Percentiles rank a stretch among this genome's conserved stretches.
Conservation (phyloP, 2,888 invertebrate genomes). For the Dasypogon diadema region DNA sequence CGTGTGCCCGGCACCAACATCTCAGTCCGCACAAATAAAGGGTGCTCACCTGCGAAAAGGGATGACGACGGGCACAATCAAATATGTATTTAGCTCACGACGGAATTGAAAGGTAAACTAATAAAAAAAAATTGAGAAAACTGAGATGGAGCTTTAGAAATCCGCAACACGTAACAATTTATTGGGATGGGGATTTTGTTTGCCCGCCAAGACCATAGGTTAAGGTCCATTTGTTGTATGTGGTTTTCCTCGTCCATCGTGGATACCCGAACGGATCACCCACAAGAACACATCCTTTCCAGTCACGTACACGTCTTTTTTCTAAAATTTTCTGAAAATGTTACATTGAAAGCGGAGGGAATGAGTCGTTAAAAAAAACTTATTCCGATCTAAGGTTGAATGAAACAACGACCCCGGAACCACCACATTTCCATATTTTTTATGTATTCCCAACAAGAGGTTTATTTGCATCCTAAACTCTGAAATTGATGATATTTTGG, state of each 20-base stretch:
- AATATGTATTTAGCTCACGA: slow-evolving; percentile 6
- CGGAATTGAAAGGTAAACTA: slow-evolving; percentile 15
- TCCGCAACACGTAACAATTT: slow-evolving; percentile 51
- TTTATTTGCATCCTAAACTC: too few species aligned
- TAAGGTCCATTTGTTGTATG: not conserved
- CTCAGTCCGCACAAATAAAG: too few species aligned
- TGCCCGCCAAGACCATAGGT: not conserved
- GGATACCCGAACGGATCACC: not conserved
- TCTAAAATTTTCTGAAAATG: not conserved
- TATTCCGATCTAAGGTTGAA: too few species aligned
- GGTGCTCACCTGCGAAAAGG: too few species aligned
- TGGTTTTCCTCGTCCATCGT: not conserved
- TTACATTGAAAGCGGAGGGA: too few species aligned
- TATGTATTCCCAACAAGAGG: too few species aligned
- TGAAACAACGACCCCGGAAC: too few species aligned
- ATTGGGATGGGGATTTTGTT: slow-evolving; percentile 21
- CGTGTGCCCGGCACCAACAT: too few species aligned
- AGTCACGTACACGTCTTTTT: slow-evolving; percentile 5
- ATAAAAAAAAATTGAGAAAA: not conserved
- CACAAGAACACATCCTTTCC: not conserved
- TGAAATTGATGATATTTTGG: too few species aligned
- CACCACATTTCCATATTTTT: too few species aligned
- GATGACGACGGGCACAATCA: not conserved
- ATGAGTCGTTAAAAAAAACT: too few species aligned
- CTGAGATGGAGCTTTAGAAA: slow-evolving; percentile 30